These are phyloP conservation scores for Diorhabda elongata DNA, from an alignment of 1,140 invertebrate genomes.

Conservation along the genomic window DNA sequence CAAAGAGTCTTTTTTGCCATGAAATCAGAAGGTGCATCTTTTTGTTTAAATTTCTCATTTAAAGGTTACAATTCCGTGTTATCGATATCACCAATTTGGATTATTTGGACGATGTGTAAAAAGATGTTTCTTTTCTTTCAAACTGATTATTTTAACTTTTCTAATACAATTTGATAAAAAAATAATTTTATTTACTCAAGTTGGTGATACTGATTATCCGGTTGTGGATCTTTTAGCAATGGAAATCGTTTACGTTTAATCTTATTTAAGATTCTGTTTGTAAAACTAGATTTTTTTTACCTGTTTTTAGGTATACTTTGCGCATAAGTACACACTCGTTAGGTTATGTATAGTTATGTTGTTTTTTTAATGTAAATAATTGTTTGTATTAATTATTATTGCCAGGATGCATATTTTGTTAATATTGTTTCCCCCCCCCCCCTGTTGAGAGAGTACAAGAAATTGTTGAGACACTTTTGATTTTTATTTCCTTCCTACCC, in stretches of 20 bases:
- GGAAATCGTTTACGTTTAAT: conserved; percentile 6
- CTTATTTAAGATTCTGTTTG: conserved; percentile 21
- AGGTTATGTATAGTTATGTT: conserved; percentile 16
- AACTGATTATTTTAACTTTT: too few species aligned
- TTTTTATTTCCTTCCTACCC: too few species aligned
- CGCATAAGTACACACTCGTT: conserved; percentile 14
- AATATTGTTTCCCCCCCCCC: conserved; percentile 24
- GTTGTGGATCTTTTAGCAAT: not conserved
- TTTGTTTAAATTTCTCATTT: conserved; percentile 15
- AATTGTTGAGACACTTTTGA: conserved; percentile 10
- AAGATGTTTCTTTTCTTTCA: too few species aligned
- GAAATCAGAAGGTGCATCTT: not conserved
- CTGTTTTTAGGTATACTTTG: conserved; percentile 23
- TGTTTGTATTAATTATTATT: conserved; percentile 14
- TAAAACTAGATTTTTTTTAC: conserved; percentile 20
- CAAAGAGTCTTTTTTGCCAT: not conserved
- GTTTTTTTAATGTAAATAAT: conserved; percentile 16
- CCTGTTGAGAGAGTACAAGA: conserved; percentile 28
- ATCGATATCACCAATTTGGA: too few species aligned
- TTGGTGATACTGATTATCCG: too few species aligned
- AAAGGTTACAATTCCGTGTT: not conserved
- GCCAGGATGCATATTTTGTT: conserved; percentile 21
- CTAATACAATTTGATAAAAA: too few species aligned
- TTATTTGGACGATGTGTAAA: too few species aligned
- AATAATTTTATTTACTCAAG: too few species aligned